Evolutionary conservation across 2,797 vertebrate species (phyloP), one percentile per base, ranked within the genome.

Genomic region (Stomatorhinus walkeri): DNA sequence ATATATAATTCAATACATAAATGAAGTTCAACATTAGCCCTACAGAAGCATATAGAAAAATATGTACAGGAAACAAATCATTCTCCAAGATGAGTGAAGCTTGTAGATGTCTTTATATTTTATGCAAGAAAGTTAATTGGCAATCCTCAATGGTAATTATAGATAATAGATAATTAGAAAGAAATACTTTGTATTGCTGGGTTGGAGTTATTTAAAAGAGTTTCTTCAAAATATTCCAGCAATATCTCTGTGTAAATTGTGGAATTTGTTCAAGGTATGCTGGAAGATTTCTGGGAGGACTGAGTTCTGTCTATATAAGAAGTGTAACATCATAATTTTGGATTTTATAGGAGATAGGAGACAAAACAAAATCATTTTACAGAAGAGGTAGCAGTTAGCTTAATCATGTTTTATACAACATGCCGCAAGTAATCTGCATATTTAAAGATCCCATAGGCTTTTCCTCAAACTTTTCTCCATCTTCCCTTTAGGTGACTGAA

Each of bases 401-500:
- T 93, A 89, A 92, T 93, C 88, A 90, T 64, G 89, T 92, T 92
- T 85, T 56, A 89, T 19, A 8, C 56, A 32, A 88, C 87, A 88
- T 91, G 87, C 43, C 88, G 68, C 76, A 87, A 46, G 61, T 72
- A 24, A 2, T 85, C 16, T 91, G 54, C 88, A 91, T 92, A 91
- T 93, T 90, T 92, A 91, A 94, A 91, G 43, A 64, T 85, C 88
- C 92, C 54, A 90, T 91, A 89, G 88, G 88, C 88, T 32, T 92
- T 88, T 89, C 90, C 88, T 91, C 92, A 85, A 90, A 90, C 89
- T 90, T 89, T 72, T 90, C 61, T 90, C 64, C 68, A 46, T 86
- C 61, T 89, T 93, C 91, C 90, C 91, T 93, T 91, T 93, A 99
- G 98, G 98, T 99, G 94, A 99, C 98, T 90, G 98, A 99, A 97